Evolutionary conservation across 2,797 vertebrate species (phyloP), one percentile per base, ranked within the genome.

Genomic region (Smutsia temminckii): DNA sequence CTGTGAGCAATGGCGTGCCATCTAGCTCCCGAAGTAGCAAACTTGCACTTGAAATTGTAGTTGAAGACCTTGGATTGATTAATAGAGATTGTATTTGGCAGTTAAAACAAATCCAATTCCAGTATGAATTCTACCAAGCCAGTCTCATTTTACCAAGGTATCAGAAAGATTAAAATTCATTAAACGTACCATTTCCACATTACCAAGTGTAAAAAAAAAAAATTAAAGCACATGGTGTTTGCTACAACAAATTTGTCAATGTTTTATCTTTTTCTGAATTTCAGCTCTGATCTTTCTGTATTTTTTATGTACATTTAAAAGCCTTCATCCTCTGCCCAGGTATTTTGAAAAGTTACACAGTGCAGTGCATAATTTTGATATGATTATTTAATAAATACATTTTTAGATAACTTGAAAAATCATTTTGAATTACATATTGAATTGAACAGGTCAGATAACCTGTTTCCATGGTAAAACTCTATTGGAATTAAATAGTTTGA

Each of bases 381-480:
- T 57, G 40, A 59, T 55, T 85, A 3, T 94, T 96, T 92, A 91
- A 91, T 92, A 93, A 72, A 20, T 75, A 3, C 6, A 32, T 55
- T 95, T 91, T 93, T 93, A 81, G 69, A 57, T 95, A 97, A 96
- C 72, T 91, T 64, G 55, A 75, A 93, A 95, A 93, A 89, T 87
- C 69, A 80, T 80, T 89, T 89, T 87, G 85, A 92, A 89, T 87
- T 92, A 49, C 27, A 34, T 91, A 61, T 63, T 93, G 83, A 94
- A 95, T 95, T 96, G 51, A 46, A 74, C 87, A n/a, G 90, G 71
- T 95, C 85, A 92, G 84, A 72, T 85, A 94, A 89, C 96, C 83
- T 94, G 95, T 94, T 95, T 25, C 95, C 83, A 93, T 97, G 95
- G 91, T 95, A 97, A 94, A 71, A 94, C 68, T 96, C 79, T 89